phyloP scores from a whole-genome alignment of 2,113 vertebrate genomes.

The Nematolebias whitei region DNA sequence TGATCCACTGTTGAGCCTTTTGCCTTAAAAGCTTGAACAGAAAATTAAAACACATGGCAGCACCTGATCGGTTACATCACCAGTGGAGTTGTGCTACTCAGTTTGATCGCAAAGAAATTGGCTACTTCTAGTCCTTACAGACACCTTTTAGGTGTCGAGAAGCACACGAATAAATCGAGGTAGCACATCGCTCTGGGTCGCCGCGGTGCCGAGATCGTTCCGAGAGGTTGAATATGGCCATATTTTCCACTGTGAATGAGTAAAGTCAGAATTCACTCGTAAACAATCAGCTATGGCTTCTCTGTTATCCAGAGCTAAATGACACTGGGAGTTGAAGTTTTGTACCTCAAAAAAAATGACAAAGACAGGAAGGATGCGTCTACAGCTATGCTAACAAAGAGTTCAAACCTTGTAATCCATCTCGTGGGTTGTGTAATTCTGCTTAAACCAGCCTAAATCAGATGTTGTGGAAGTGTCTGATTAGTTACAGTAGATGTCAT shows the following conservation, averaged over 20 bases:
- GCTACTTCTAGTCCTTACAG: slow-evolving; percentile 40
- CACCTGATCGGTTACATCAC: slow-evolving; percentile 59
- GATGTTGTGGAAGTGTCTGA: slow-evolving; percentile 58
- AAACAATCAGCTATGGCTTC: slow-evolving; percentile 71
- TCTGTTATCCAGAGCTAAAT: slow-evolving; percentile 56
- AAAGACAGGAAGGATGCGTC: slow-evolving; percentile 43
- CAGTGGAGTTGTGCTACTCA: slow-evolving; percentile 59
- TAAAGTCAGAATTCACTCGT: slow-evolving; percentile 66
- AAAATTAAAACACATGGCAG: slow-evolving; percentile 62
- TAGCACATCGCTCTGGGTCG: slow-evolving; percentile 74
- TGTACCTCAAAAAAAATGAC: slow-evolving; percentile 58
- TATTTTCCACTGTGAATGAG: slow-evolving; percentile 78
- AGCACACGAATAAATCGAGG: slow-evolving; percentile 70
- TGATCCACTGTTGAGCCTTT: slow-evolving; percentile 81
- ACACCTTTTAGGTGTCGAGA: slow-evolving; percentile 61
- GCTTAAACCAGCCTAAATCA: slow-evolving; percentile 74
- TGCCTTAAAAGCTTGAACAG: slow-evolving; percentile 74
- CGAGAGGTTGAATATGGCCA: slow-evolving; percentile 71
- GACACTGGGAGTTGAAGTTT: slow-evolving; percentile 47
- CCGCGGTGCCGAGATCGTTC: slow-evolving; percentile 75
- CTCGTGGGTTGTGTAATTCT: slow-evolving; percentile 62
- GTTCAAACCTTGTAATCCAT: slow-evolving; percentile 53
- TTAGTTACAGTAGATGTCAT: slow-evolving; percentile 59
- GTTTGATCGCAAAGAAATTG: slow-evolving; percentile 44
- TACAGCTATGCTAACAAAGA: slow-evolving; percentile 73